Percentiles rank a stretch among this genome's conserved stretches.
Conservation (phyloP, 2,113 vertebrate genomes). For the Spermophilus dauricus region DNA sequence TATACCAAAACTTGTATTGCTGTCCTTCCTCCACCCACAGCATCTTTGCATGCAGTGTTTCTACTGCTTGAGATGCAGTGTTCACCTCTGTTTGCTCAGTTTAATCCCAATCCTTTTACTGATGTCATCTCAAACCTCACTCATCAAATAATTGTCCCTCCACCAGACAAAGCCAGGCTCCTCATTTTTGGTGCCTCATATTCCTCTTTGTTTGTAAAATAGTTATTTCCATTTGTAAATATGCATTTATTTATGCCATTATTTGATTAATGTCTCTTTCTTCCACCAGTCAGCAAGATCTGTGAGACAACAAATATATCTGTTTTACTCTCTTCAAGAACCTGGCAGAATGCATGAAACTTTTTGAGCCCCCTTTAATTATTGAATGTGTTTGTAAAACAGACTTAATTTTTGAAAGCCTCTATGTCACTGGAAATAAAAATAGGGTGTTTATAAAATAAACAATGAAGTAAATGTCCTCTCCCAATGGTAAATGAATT, state of each 20-base stretch:
- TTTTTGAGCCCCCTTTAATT: background rate
- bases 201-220: background rate
- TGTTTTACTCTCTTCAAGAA: background rate
- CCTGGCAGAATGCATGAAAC: background rate
- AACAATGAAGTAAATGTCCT: background rate
- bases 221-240: background rate
- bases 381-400: slow-evolving; percentile 3
- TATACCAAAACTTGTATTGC: background rate
- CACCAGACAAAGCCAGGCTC: background rate
- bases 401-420: background rate
- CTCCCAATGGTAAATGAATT: background rate
- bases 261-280: background rate
- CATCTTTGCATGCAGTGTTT: background rate
- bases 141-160: background rate
- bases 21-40: background rate
- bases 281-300: background rate
- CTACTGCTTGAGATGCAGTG: background rate
- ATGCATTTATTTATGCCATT: background rate
- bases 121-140: background rate
- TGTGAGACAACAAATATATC: background rate
- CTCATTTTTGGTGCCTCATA: background rate
- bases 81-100: background rate
- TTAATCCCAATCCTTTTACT: background rate
- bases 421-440: background rate
- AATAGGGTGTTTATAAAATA: background rate